Base-by-base conservation (phyloP, 2,113 vertebrate genomes). In the Tiliqua scincoides region DNA sequence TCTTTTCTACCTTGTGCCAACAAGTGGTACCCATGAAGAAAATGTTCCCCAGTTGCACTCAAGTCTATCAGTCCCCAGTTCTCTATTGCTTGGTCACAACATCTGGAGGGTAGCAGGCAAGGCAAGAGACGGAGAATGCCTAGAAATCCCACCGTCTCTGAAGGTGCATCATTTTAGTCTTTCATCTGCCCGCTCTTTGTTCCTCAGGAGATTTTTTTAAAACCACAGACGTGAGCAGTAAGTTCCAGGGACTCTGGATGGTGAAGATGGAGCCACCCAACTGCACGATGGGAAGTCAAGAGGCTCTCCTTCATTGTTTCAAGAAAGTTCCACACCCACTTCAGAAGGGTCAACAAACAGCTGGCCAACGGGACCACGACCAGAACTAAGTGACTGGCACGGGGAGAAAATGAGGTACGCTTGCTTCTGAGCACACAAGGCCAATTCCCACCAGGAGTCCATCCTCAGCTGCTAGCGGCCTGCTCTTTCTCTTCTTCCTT, bases 401-500 rank as follows among this genome's bases (percentile, higher is more conserved):
- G 0, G 35, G 86, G 83, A 83, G 43, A 92, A 63, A 92, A 88
- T 43, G 57, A 85, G 84, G 27, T 17, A 85, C 40, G 83, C 23
- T 88, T 89, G 87, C 57, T 90, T 82, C 61, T 67, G 75, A 63
- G 20, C 67, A 85, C 88, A 88, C 62, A 82, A 54, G 62, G 68
- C 85, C 79, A 10, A 83, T 88, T 82, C 63, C 78, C 88, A 90
- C 82, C 85, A n/a, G 48, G 17, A 0, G 59, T 82, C 77, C 68
- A 37, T 79, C 85, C 83, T 96, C 92, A 95, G 70, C 90, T 92
- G 63, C 87, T 30, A 23, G 91, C 88, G 0, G 81, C 73, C 86
- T 90, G 95, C 85, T 96, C 96, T 52, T 96, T 95, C 59, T 97
- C 96, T 79, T 97, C 97, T 88, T 98, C 97, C 15, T 95, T 92